A percentile compares a stretch with the other conserved stretches of the same genome.
phyloP scores from a whole-genome alignment of 1,140 invertebrate species.

The Battus philenor region DNA sequence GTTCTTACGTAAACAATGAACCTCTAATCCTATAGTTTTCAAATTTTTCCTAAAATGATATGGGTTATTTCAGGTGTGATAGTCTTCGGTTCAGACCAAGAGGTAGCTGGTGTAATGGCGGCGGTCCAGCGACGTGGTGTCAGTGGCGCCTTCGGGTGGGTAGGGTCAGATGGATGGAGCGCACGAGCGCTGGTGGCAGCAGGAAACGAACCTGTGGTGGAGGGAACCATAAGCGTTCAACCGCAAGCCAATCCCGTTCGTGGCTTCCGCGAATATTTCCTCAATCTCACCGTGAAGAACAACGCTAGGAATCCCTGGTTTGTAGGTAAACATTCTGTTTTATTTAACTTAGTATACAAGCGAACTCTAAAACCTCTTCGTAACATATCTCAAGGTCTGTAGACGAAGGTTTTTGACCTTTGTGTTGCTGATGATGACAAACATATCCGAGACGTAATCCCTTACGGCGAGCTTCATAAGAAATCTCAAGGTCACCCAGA shows the following conservation, averaged over 20 bases:
- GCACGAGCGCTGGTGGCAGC: constrained; percentile 90
- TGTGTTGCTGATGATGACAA: too few relatives aligned
- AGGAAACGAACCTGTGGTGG: constrained; percentile 91
- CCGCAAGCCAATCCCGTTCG: constrained; percentile 90
- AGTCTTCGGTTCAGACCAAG: constrained; percentile 96
- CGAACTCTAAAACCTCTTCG: background rate
- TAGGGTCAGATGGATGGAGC: constrained; percentile 95
- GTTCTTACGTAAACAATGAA: too few relatives aligned
- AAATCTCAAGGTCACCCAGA: too few relatives aligned
- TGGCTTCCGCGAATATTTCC: constrained; percentile 94
- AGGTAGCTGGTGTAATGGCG: constrained; percentile 95
- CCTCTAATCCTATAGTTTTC: too few relatives aligned
- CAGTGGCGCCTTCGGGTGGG: constrained; percentile 93
- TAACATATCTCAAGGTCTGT: too few relatives aligned
- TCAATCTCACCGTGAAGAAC: constrained; percentile 89
- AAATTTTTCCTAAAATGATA: too few relatives aligned
- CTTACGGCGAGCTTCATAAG: too few relatives aligned
- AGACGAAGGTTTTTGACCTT: too few relatives aligned
- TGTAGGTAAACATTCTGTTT: constrained; percentile 78
- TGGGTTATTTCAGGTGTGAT: constrained; percentile 89
- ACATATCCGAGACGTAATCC: too few relatives aligned
- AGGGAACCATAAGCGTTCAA: constrained; percentile 93
- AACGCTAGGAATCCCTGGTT: constrained; percentile 96
- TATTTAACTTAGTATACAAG: too few relatives aligned
- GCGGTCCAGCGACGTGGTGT: constrained; percentile 91